Base-by-base conservation (phyloP, 2,888 invertebrate genomes). In the Crematogaster levior region DNA sequence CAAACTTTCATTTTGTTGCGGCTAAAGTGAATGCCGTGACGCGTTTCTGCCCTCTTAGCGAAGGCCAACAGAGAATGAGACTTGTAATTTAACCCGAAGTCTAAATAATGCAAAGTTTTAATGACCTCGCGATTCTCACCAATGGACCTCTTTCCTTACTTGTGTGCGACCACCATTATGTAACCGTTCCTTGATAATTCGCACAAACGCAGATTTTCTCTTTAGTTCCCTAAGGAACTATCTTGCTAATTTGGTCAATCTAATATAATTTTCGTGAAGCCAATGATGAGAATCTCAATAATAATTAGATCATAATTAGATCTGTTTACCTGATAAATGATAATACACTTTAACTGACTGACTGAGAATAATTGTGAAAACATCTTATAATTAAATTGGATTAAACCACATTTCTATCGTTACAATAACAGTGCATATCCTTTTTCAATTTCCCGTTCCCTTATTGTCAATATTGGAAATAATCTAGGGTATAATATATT, bases 41-140 rank as follows among this genome's bases (percentile, higher is more conserved):
- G 56, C 48, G 60, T 83, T 80, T 80, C 72, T 83, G 75, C 75
- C 82, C 37, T 66, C 48, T 72, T 84, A 87, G 85, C 86, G 84
- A 86, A 83, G 61, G 65, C 79, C 79, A 66, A 60, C 51, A 68
- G 77, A 21, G 75, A 61, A 79, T 79, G 77, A 66, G 80, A 74
- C 83, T 84, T 85, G 85, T 88, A 86, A 88, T 89, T 89, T 83
- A 88, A 84, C 84, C 72, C 61, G 83, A 88, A 85, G 82, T 89
- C 84, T 85, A 88, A 89, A 89, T 88, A 90, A 88, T 82, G 88
- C 81, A 89, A 90, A 90, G 85, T 89, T 90, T 90, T 90, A 90
- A 90, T 86, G 89, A 89, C 86, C 72, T 80, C 60, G 81, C 77
- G 73, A 84, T 82, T 83, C 85, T 83, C 81, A 51, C 53, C 86